A percentile compares a stretch with the other conserved stretches of the same genome.
Conservation (phyloP, 1,140 invertebrate genomes). For the Drosophila pandora region DNA sequence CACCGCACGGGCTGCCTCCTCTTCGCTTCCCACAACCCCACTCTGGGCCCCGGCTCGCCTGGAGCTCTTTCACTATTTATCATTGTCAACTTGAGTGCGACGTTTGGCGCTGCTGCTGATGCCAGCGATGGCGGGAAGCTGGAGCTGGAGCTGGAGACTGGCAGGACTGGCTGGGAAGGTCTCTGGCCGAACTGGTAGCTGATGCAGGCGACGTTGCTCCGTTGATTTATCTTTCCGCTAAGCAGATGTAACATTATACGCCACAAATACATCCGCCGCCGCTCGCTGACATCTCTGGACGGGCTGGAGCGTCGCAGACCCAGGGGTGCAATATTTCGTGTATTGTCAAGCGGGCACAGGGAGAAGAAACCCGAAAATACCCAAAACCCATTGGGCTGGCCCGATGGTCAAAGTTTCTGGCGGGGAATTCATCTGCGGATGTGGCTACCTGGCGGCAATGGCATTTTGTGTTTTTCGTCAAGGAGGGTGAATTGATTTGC, state of each 20-base stretch:
- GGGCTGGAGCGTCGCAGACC: slow-evolving; percentile 50
- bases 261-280: slow-evolving; percentile 79
- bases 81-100: slow-evolving; percentile 82
- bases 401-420: slow-evolving; percentile 43
- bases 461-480: slow-evolving; percentile 36
- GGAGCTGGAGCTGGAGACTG: slow-evolving; percentile 24
- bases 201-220: slow-evolving; percentile 60
- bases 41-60: slow-evolving; percentile 46
- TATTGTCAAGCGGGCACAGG: slow-evolving; percentile 71
- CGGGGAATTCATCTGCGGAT: slow-evolving; percentile 34
- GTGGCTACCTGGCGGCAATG: slow-evolving; percentile 43
- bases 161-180: slow-evolving; percentile 12
- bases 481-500: not conserved
- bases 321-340: slow-evolving; percentile 80
- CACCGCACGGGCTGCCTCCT: slow-evolving; percentile 25
- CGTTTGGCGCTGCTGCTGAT: slow-evolving; percentile 73
- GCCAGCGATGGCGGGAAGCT: slow-evolving; percentile 5
- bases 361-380: slow-evolving; percentile 48
- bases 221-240: slow-evolving; percentile 82
- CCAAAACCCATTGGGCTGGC: slow-evolving; percentile 30
- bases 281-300: slow-evolving; percentile 64
- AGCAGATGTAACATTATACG: slow-evolving; percentile 82
- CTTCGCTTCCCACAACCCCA: slow-evolving; percentile 5
- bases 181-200: slow-evolving; percentile 24
- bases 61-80: slow-evolving; percentile 82